Base-by-base conservation (phyloP, 2,888 invertebrate genomes). In the Clusia tigrina region DNA sequence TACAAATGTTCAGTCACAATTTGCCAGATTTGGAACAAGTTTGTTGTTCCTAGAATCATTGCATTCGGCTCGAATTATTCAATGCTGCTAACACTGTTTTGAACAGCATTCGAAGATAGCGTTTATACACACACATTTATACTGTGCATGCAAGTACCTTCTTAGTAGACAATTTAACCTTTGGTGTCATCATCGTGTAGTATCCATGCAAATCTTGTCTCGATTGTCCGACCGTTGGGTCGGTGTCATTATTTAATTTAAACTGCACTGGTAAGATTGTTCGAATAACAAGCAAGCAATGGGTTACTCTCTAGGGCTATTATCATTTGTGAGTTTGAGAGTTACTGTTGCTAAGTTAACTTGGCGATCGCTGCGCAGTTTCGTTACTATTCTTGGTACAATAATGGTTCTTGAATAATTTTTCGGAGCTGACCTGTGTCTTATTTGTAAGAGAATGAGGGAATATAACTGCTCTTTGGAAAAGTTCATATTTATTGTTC, bases 1-100 rank as follows among this genome's bases (percentile, higher is more conserved):
- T 38, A 37, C 48, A 46, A 58, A 58, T 62, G 58, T 54, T 54
- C 26, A 42, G 9, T 12, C 32, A 46, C 58, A 58, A 58, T 58
- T 62, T 54, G 54, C 46, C 58, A 54, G 58, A 15, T 58, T 26
- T 53, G 20, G 52, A 54, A 42, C 20, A 54, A 32, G 42, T 52
- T 56, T 42, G 42, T 62, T 42, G 48, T 2, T 48, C 20, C 48
- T 48, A 5, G 5, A 15, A 3, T 42, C 42, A n/a, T 42, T 42
- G 10, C 32, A 42, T 42, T 42, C 42, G 42, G 10, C 32, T 32
- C n/a, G n/a, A n/a, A n/a, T n/a, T n/a, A n/a, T n/a, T n/a, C n/a
- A n/a, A n/a, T n/a, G 32, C 32, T 32, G 32, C 32, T 32, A 9
- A 32, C 32, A 32, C n/a, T n/a, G 32, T 32, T 32, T n/a, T n/a